Conservation (phyloP, 2,797 vertebrate species). For the Microhierax caerulescens region DNA sequence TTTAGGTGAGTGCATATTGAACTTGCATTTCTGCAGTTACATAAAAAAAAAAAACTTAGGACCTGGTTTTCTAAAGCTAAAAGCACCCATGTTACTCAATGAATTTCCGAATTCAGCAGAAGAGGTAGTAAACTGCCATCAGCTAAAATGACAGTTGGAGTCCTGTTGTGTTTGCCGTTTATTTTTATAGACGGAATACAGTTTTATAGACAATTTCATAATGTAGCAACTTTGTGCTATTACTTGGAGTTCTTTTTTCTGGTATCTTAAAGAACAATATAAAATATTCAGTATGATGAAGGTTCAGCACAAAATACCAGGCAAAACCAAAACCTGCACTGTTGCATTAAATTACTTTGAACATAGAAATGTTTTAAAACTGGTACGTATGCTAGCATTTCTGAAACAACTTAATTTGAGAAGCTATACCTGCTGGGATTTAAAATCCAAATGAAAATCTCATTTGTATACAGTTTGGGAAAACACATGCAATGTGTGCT, state of each 20-base stretch:
- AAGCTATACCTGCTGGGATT: background rate
- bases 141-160: background rate
- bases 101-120: background rate
- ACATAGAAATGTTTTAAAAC: background rate
- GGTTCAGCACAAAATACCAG: background rate
- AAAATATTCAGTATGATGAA: background rate
- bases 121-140: background rate
- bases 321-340: background rate
- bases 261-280: background rate
- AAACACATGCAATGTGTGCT: background rate
- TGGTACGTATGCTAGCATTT: background rate
- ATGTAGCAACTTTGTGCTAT: background rate
- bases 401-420: background rate
- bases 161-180: background rate
- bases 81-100: background rate
- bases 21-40: background rate
- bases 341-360: background rate
- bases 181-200: background rate
- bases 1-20: background rate
- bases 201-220: background rate
- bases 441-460: background rate
- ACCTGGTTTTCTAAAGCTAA: background rate
- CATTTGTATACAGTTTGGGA: background rate
- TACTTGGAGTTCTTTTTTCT: background rate
- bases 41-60: background rate